Percentiles rank a stretch among this genome's conserved stretches.
phyloP scores from a whole-genome alignment of 1,140 invertebrate species.

The Leptoteleia sp. region DNA sequence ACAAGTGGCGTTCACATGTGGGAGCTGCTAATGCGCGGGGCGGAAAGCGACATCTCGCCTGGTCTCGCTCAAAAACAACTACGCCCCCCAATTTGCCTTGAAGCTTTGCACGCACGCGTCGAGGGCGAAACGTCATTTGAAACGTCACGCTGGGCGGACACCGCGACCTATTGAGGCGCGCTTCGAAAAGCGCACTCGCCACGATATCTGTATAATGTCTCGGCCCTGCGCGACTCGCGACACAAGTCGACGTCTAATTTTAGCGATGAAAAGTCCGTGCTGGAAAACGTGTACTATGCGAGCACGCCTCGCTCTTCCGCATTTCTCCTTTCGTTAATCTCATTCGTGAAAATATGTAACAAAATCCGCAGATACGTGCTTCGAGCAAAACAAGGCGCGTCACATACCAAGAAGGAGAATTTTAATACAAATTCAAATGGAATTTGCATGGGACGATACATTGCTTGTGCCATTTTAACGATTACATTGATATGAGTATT shows the following conservation, averaged over 20 bases:
- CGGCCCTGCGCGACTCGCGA: constrained; percentile 8
- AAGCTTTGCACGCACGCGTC: constrained; percentile 62
- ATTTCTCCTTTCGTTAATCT: constrained; percentile 50
- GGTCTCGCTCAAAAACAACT: constrained; percentile 40
- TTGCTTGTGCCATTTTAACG: neutral
- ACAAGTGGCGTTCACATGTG: too few species aligned
- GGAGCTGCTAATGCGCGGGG: too few species aligned
- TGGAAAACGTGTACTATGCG: neutral
- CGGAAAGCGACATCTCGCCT: too few species aligned
- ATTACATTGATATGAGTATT: too few species aligned
- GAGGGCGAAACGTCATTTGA: too few species aligned
- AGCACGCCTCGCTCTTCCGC: constrained; percentile 9
- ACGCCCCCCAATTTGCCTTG: constrained; percentile 62
- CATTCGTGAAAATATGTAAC: constrained; percentile 67
- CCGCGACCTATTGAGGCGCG: neutral
- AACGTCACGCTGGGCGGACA: constrained; percentile 23
- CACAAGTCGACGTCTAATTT: constrained; percentile 17
- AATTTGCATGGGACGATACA: constrained; percentile 1
- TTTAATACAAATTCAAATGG: constrained; percentile 5
- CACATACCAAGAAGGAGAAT: constrained; percentile 17
- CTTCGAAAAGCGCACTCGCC: neutral
- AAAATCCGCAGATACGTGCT: constrained; percentile 38
- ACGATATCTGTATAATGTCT: constrained; percentile 25
- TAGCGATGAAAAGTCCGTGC: neutral
- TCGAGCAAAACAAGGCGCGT: neutral